These are phyloP conservation scores for Sebastes diaconus DNA, from an alignment of 2,797 vertebrate genomes.

Conservation along the genomic window DNA sequence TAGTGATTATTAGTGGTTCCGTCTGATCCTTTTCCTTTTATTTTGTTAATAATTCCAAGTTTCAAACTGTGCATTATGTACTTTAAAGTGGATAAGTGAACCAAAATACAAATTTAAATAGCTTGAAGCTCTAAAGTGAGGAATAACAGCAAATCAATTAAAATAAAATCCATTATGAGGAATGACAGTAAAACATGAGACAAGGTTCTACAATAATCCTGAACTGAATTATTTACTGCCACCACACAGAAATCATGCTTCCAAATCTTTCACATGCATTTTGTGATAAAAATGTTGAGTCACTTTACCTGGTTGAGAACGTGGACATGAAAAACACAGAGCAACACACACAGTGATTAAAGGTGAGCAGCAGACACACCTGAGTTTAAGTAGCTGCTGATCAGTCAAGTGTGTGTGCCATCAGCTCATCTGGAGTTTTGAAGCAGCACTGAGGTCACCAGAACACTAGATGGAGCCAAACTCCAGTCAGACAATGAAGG, in stretches of 20 bases:
- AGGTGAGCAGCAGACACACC: not conserved
- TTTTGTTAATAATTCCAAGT: not conserved
- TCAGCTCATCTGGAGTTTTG: not conserved
- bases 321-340: not conserved
- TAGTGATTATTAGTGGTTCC: not conserved
- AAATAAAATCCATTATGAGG: not conserved
- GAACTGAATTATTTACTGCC: not conserved
- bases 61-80: not conserved
- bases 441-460: not conserved
- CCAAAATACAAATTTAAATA: not conserved
- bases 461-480: not conserved
- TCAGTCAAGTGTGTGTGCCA: slow-evolving; percentile 19
- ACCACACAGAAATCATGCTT: not conserved
- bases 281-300: not conserved
- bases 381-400: slow-evolving; percentile 64
- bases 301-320: slow-evolving; percentile 44
- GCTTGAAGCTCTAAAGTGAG: not conserved
- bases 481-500: not conserved
- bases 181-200: not conserved
- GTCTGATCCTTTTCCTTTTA: not conserved
- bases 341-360: not conserved
- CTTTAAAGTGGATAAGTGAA: not conserved
- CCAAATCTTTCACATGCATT: not conserved
- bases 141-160: not conserved
- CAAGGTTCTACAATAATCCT: not conserved